Evolutionary conservation across 1,140 invertebrate genomes (phyloP).

Genomic region (Megathymus violae): DNA sequence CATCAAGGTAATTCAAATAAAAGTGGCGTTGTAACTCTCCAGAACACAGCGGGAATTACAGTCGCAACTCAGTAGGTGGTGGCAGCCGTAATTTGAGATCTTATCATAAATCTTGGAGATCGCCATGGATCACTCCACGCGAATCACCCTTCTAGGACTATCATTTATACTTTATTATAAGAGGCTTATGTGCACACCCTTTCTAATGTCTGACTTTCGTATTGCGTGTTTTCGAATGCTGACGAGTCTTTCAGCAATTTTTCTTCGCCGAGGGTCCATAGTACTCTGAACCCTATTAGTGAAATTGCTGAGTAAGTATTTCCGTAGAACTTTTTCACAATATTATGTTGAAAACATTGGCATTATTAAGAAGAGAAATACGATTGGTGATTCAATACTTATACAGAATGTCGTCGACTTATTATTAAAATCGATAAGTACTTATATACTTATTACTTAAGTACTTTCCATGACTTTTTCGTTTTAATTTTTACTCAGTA

Average conservation of each 20-base stretch:
- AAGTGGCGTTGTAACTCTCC: constrained; percentile 29
- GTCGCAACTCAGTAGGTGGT: constrained; percentile 47
- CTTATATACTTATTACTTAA: too few species aligned
- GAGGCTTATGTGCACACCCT: constrained; percentile 45
- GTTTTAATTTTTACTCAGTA: too few species aligned
- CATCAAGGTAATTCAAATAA: constrained; percentile 30
- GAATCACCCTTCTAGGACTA: constrained; percentile 42
- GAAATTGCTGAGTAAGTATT: constrained; percentile 48
- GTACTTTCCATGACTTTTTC: too few species aligned
- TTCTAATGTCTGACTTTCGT: constrained; percentile 36
- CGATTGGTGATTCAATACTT: constrained; percentile 10
- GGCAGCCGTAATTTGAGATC: constrained; percentile 56
- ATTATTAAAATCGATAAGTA: too few species aligned
- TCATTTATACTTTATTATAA: constrained; percentile 59
- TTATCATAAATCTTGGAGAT: constrained; percentile 56
- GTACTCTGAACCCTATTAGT: constrained; percentile 48
- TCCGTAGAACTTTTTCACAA: constrained; percentile 41
- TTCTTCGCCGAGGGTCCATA: constrained; percentile 36
- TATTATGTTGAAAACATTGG: constrained; percentile 41
- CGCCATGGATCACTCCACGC: constrained; percentile 44
- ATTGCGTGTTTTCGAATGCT: constrained; percentile 35
- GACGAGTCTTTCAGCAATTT: constrained; percentile 40
- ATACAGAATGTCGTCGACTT: too few species aligned
- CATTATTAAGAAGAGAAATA: constrained; percentile 18
- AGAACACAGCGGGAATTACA: constrained; percentile 10